These are phyloP conservation scores for Iselma pallidipennis DNA, from an alignment of 2,888 invertebrate species.

Conservation along the genomic window DNA sequence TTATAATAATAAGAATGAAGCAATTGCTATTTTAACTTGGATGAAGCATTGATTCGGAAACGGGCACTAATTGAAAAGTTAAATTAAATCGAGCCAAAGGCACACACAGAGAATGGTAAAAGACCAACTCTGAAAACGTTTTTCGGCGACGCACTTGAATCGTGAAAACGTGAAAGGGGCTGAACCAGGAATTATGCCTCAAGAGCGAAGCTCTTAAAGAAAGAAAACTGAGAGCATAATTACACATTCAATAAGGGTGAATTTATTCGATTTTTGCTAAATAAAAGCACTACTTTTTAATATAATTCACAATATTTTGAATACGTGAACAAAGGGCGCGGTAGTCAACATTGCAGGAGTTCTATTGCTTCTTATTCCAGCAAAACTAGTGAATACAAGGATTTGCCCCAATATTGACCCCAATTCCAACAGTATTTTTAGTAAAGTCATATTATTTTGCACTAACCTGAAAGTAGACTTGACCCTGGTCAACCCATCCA, in stretches of 20 bases:
- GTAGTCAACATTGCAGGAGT: too few relatives aligned
- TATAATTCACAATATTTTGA: too few relatives aligned
- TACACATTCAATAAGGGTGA: neutral
- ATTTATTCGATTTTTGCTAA: neutral
- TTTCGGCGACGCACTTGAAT: neutral
- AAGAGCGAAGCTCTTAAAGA: neutral
- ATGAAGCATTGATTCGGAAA: neutral
- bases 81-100: neutral
- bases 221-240: neutral
- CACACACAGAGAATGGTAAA: neutral
- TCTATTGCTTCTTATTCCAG: neutral
- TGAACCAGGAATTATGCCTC: neutral
- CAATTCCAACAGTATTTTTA: neutral
- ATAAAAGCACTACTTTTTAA: too few relatives aligned
- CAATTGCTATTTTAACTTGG: neutral
- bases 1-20: too few relatives aligned
- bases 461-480: constrained; percentile 81
- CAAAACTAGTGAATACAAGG: neutral
- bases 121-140: neutral
- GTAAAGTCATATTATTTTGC: too few relatives aligned
- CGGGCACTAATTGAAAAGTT: neutral
- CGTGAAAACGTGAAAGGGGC: neutral
- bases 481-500: constrained; percentile 85
- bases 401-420: neutral
- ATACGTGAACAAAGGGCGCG: too few relatives aligned